Conservation (phyloP, 2,888 invertebrate species). For the Dromius quadrimaculatus region DNA sequence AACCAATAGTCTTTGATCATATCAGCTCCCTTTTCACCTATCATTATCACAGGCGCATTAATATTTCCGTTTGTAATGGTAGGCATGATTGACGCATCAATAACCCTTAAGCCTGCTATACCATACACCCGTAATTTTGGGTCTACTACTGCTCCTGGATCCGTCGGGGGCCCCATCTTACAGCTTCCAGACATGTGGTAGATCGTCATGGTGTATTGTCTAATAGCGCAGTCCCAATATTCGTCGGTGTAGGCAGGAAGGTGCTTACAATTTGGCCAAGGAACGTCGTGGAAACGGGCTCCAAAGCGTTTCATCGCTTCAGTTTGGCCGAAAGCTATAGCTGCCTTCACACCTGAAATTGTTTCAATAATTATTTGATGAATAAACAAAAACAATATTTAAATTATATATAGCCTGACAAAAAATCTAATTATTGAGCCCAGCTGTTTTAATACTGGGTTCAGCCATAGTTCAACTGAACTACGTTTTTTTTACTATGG, state of each 20-base stretch:
- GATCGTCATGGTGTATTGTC: constrained; percentile 89
- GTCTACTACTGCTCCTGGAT: constrained; percentile 87
- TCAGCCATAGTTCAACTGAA: too few species aligned
- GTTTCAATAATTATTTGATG: too few species aligned
- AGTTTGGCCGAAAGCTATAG: constrained; percentile 84
- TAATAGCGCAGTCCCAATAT: constrained; percentile 87
- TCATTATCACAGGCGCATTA: constrained; percentile 90
- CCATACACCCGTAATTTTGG: constrained; percentile 82
- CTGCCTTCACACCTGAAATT: constrained; percentile 89
- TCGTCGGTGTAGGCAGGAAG: constrained; percentile 82
- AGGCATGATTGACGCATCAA: constrained; percentile 92
- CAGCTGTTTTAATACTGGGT: too few species aligned
- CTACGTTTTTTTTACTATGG: too few species aligned
- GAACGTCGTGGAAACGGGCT: constrained; percentile 79
- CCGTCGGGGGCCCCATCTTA: constrained; percentile 84
- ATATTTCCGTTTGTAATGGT: constrained; percentile 88
- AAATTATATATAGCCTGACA: too few species aligned
- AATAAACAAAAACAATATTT: too few species aligned
- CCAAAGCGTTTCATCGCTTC: constrained; percentile 83
- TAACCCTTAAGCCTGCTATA: constrained; percentile 81
- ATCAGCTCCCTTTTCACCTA: constrained; percentile 88
- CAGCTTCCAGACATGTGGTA: constrained; percentile 88
- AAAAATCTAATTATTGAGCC: too few species aligned
- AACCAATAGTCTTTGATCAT: constrained; percentile 82
- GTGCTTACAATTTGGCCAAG: constrained; percentile 86